Evolutionary conservation across 2,113 vertebrate species (phyloP), one percentile per base, ranked within the genome.

Genomic region (Mobula birostris): DNA sequence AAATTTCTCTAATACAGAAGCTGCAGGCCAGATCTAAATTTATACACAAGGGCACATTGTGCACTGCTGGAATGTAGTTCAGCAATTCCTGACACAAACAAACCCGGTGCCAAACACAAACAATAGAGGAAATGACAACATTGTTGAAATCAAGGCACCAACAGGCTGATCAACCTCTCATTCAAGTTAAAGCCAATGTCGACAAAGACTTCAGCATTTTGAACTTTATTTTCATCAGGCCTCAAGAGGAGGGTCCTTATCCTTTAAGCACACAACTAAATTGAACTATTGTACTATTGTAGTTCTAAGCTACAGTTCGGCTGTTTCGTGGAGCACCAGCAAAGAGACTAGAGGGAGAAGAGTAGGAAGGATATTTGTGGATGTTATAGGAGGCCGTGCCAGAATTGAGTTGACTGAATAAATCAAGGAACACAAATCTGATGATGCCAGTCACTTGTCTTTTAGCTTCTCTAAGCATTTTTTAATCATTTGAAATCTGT

Each of bases 231-330:
- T 12, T 4, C 40, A 58, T 66, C n/a, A 32, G 56, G 5, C 85
- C 63, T 88, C 61, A 88, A 88, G 85, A 88, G 56, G 29, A 66
- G 63, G 61, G 29, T 63, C 61, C 61, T 90, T 90, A 90, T 90
- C 15, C n/a, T 68, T 68, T 32, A 17, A 90, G 61, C 58, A 68
- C n/a, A 90, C 61, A 90, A 90, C 6, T 68, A 29, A 90, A 90
- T 66, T 32, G 29, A 66, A n/a, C 15, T 32, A 74, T 24, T 74
- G 72, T 24, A n/a, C 15, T 32, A 74, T 24, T 74, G 72, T 24
- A 32, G 29, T 32, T 66, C 29, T 66, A 68, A 90, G n/a, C n/a
- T n/a, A 14, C 7, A 17, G 40, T 66, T 61, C 19, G 0, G 61
- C n/a, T 90, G 85, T 66, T 68, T 90, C 36, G 85, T 68, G 14